Evolutionary conservation across 2,113 vertebrate species (phyloP).

Genomic region (Calypte anna): DNA sequence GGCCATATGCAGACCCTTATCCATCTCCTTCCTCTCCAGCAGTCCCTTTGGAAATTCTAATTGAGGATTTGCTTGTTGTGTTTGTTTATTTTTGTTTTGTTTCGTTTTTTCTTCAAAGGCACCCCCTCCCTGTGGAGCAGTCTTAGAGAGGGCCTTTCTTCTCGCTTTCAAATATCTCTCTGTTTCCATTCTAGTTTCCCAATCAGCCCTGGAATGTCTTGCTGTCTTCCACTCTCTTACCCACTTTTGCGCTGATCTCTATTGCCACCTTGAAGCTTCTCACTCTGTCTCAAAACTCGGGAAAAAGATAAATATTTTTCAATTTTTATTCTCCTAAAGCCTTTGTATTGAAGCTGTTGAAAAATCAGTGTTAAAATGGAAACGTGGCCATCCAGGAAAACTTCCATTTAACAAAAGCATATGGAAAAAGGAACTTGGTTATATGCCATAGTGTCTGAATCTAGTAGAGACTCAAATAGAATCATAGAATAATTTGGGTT

Average conservation of each 20-base stretch:
- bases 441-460: background rate
- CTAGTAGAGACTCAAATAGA: background rate
- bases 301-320: background rate
- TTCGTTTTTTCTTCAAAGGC: too few relatives aligned
- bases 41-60: too few relatives aligned
- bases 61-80: too few relatives aligned
- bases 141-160: background rate
- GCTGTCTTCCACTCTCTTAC: background rate
- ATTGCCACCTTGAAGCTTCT: background rate
- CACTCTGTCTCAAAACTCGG: background rate
- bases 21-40: too few relatives aligned
- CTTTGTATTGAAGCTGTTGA: background rate
- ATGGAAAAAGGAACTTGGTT: background rate
- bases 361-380: background rate
- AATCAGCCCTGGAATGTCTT: rapidly evolving
- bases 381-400: background rate
- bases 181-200: background rate
- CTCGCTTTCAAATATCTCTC: background rate
- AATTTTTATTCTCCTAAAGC: background rate
- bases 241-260: background rate
- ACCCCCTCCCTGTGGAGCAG: too few relatives aligned
- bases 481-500: background rate
- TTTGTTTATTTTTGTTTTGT: too few relatives aligned
- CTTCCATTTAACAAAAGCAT: background rate
- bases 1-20: too few relatives aligned